Conservation (phyloP, 2,113 vertebrate species). For the Pelobates fuscus region DNA sequence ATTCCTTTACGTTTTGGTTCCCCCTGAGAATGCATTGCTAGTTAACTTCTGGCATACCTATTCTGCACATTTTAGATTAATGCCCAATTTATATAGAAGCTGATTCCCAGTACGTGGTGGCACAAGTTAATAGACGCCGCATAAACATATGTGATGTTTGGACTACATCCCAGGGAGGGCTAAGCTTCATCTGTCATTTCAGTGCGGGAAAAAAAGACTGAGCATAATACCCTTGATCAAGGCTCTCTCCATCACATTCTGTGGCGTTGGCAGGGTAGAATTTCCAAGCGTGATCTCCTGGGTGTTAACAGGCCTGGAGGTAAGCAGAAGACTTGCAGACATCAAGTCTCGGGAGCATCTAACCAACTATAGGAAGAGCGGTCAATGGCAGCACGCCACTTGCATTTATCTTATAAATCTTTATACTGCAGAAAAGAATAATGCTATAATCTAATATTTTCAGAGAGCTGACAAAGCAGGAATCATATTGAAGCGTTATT, state of each 20-base stretch:
- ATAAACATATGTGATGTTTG: slow-evolving; percentile 39
- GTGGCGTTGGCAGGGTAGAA: not conserved
- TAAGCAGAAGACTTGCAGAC: not conserved
- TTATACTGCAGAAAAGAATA: not conserved
- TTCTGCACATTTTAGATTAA: slow-evolving; percentile 15
- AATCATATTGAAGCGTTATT: not conserved
- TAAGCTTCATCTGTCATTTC: slow-evolving; percentile 35
- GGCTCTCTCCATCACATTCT: not conserved
- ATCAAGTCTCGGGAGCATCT: not conserved
- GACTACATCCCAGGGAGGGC: slow-evolving; percentile 32
- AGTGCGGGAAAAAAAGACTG: not conserved
- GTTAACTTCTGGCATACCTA: slow-evolving; percentile 26
- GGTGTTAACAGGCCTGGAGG: not conserved
- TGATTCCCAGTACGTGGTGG: slow-evolving; percentile 26
- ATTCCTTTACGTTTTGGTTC: slow-evolving; percentile 1
- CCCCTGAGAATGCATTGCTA: slow-evolving; percentile 13
- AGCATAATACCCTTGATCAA: slow-evolving; percentile 24
- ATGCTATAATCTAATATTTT: not conserved
- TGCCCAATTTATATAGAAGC: slow-evolving; percentile 27
- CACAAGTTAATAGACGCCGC: slow-evolving; percentile 39
- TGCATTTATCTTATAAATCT: not conserved
- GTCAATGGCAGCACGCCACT: not conserved
- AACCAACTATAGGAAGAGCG: not conserved
- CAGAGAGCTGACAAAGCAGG: not conserved
- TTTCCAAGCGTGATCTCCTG: not conserved